Evolutionary conservation across 23 tunicate species (phyloP), one percentile per base, ranked within the genome.

Genomic region (Trididemnum miniatum): DNA sequence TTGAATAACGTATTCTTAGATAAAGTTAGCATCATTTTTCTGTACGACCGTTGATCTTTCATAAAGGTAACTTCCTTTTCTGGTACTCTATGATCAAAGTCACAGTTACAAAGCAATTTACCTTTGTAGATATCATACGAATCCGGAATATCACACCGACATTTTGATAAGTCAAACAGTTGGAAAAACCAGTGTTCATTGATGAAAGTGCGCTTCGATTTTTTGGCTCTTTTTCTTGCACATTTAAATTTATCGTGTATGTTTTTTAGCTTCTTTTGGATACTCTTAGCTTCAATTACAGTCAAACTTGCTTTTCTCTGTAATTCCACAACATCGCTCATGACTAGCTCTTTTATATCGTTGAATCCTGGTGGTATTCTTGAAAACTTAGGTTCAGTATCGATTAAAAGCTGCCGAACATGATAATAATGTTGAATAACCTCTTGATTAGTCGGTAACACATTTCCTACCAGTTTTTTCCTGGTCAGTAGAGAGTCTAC

Each of bases 241-340:
- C 9, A 7, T 67, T 5, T 12, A 32, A 67, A 67, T 7, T n/a
- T 67, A 12, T 67, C 38, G 32, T 12, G 20, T 67, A 67, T 4
- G 2, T 30, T 31, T n/a, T 31, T 67, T 31, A 67, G 75, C 38
- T 67, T 62, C 18, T 31, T 67, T 2, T 67, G 38, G 38, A 33
- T 24, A 32, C 38, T 67, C 75, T 31, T 67, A 12, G 38, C 38
- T 24, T 32, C 75, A 9, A 32, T 67, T 7, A 31, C n/a, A 24
- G 75, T 37, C 38, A 31, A 67, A 67, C 75, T 31, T 30, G 38
- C 75, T 67, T 67, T 67, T 67, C 75, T 67, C 75, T 38, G 32
- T 31, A 67, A 31, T 2, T 67, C 75, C 3, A 67, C 38, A 31
- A 31, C 75, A 67, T 67, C 75, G 38, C 38, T 30, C 3, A 67